Evolutionary conservation across 1,140 invertebrate species (phyloP).

Genomic region (Anagrus nilaparvatae): DNA sequence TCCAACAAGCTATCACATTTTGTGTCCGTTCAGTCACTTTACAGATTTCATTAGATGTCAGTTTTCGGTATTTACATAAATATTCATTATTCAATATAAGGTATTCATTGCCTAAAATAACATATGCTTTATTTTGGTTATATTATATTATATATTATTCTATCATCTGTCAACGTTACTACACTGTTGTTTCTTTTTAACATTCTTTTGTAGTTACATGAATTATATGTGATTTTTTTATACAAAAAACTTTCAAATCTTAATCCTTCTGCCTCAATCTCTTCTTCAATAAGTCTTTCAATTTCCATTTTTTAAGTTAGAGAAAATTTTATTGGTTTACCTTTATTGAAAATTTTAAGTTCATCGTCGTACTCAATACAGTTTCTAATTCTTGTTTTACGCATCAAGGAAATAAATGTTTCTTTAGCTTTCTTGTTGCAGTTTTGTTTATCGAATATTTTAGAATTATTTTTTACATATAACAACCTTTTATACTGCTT

Average conservation of each 20-base stretch:
- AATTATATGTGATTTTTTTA: conserved; percentile 5
- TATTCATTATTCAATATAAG: no score
- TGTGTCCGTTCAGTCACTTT: no score
- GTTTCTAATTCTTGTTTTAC: conserved; percentile 1
- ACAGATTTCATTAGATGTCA: no score
- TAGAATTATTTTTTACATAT: conserved; percentile 8
- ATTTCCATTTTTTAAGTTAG: conserved; percentile 8
- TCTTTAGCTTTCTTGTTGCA: conserved; percentile 6
- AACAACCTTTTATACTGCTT: conserved; percentile 14
- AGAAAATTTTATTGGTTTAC: conserved; percentile 2
- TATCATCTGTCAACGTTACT: no score
- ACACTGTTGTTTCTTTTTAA: conserved; percentile 9
- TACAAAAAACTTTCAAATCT: conserved; percentile 8
- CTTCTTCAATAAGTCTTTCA: background rate
- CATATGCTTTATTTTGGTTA: no score
- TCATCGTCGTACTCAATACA: background rate
- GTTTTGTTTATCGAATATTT: conserved; percentile 8
- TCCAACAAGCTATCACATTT: no score
- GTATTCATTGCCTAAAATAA: no score
- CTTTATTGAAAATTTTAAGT: conserved; percentile 2
- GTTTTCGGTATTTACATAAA: no score
- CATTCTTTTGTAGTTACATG: conserved; percentile 2
- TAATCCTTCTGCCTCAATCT: conserved; percentile 1
- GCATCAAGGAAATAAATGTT: conserved; percentile 8
- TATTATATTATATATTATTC: no score